Evolutionary conservation across 2,888 invertebrate species (phyloP), one percentile per base, ranked within the genome.

Genomic region (Habrosyne pyritoides): DNA sequence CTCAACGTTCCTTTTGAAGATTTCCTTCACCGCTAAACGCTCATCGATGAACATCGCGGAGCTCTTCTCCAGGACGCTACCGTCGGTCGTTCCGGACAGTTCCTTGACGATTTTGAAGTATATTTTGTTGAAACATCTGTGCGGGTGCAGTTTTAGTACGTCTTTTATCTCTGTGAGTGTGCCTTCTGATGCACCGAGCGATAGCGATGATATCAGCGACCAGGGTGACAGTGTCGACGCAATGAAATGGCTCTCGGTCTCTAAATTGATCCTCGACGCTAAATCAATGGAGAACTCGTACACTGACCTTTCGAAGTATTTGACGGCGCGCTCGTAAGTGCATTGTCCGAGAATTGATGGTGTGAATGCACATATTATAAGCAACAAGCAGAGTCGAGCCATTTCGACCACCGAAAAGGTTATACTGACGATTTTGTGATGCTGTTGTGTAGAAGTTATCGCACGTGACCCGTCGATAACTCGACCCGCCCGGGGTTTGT

Each of bases 211-310:
- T 1, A 92, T 64, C 4, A 92, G 63, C 0, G 81, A 75, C 91
- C 91, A 90, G 21, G 84, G 75, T 0, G 90, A 90, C 0, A 90
- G 60, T 0, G 87, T 81, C 0, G 90, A 89, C 0, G 82, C 63
- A 0, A 89, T 72, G 63, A 90, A 91, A 52, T 91, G 91, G 21
- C 83, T 79, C 0, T 90, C 89, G 0, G 82, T 84, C 14, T 89
- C 87, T 36, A 77, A 58, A 5, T 74, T 78, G 7, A 86, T 69
- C 54, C 86, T 71, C 12, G 59, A 63, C 6, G 75, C 66, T 24
- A 87, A 61, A 8, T 79, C 70, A 21, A 75, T 55, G 0, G 81
- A 74, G 42, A 86, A 87, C n/a, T 83, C 79, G 65, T 80, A 83
- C 4, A 84, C 59, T 0, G 84, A 75, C 51, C 82, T 64, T 53